Conservation (phyloP, 1,140 invertebrate species). For the Megalopta genalis region DNA sequence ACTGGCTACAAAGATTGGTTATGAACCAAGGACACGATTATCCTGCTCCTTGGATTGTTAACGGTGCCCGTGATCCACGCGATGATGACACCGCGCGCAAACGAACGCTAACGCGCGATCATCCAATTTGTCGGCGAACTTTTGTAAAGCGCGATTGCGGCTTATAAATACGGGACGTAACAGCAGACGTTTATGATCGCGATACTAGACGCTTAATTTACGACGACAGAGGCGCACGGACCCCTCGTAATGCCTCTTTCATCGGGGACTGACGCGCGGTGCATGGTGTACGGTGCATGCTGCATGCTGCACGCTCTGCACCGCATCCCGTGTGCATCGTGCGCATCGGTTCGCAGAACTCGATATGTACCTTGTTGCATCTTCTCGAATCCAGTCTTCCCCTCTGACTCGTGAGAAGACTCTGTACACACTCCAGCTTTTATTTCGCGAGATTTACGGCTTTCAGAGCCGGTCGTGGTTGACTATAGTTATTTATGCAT, state of each 20-base stretch:
- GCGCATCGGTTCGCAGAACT: too few species aligned
- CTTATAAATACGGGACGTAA: conserved; percentile 56
- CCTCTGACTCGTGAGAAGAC: too few species aligned
- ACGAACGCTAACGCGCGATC: conserved; percentile 21
- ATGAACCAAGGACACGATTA: not conserved
- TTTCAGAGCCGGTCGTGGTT: too few species aligned
- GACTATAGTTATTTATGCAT: too few species aligned
- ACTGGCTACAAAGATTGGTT: not conserved
- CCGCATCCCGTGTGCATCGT: too few species aligned
- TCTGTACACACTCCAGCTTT: too few species aligned
- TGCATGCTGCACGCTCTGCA: too few species aligned
- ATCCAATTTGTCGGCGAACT: conserved; percentile 57
- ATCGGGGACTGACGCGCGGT: not conserved
- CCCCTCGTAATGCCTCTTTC: not conserved
- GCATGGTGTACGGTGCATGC: too few species aligned
- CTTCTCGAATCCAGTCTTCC: too few species aligned
- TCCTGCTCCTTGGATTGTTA: conserved; percentile 26
- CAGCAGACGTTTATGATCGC: conserved; percentile 52
- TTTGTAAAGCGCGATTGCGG: conserved; percentile 48
- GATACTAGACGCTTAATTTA: conserved; percentile 53
- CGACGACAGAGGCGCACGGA: not conserved
- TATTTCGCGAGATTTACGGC: too few species aligned
- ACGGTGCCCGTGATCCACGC: too few species aligned
- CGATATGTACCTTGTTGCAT: too few species aligned
- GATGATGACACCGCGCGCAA: not conserved